A percentile compares a stretch with the other conserved stretches of the same genome.
These are phyloP conservation scores for Sprattus sprattus DNA, from an alignment of 2,113 vertebrate genomes.

Conservation along the genomic window DNA sequence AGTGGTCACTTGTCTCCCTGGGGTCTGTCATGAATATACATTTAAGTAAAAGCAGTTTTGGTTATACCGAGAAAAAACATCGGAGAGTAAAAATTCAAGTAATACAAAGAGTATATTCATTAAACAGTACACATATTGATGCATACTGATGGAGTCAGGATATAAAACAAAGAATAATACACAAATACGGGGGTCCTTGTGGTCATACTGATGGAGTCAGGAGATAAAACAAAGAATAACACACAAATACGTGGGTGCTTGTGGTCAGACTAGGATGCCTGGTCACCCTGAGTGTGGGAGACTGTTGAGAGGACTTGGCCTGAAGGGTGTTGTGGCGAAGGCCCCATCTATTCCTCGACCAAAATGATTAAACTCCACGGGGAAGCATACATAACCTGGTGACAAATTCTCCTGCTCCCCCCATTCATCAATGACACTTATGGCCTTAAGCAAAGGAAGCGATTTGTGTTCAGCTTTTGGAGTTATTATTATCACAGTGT, in stretches of 20 bases:
- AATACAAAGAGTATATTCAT: too few species aligned
- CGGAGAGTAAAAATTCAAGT: too few species aligned
- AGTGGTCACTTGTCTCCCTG: too few species aligned
- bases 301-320: slow-evolving; percentile 62
- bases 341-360: slow-evolving; percentile 46
- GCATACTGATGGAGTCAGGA: too few species aligned
- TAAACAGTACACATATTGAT: too few species aligned
- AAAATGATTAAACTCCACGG: slow-evolving; percentile 46
- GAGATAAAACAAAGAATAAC: too few species aligned
- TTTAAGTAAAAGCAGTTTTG: too few species aligned
- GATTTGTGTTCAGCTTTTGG: background rate
- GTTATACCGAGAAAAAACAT: too few species aligned
- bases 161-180: too few species aligned
- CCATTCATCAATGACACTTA: slow-evolving; percentile 63
- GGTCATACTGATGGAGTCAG: background rate
- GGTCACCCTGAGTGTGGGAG: slow-evolving; percentile 47
- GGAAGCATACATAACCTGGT: slow-evolving; percentile 10
- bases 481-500: background rate
- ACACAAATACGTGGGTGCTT: too few species aligned
- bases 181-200: too few species aligned
- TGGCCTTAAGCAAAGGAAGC: background rate
- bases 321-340: slow-evolving; percentile 36
- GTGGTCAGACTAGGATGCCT: background rate
- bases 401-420: slow-evolving; percentile 36
- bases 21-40: too few species aligned